Evolutionary conservation across 2,888 invertebrate genomes (phyloP), one percentile per base, ranked within the genome.

Genomic region (Drosophila imparisetae): DNA sequence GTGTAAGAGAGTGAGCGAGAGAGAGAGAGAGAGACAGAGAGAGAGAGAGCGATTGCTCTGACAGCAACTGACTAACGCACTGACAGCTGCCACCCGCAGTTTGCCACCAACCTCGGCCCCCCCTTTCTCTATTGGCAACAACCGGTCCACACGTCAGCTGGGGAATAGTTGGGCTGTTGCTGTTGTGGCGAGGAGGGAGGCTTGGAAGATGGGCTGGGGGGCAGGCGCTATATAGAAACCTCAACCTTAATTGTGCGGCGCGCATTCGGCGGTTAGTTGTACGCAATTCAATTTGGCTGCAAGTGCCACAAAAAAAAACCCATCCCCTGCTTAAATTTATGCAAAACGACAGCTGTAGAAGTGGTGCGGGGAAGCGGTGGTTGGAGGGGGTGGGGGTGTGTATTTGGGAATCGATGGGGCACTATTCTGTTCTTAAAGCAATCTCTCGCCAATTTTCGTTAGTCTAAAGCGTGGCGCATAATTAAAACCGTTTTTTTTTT

Each of bases 221-320:
- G 38, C 61, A 24, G 36, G 53, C 61, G 66, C 36, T 53, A 45
- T 54, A 64, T 66, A 38, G 70, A 58, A 87, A 87, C 89, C 86
- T 89, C 86, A 87, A 80, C 83, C 87, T 87, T 87, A 87, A 87
- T 87, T 89, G 86, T 87, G 86, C 83, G 89, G 86, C 89, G 85
- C 87, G 81, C 80, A 83, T 87, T 89, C 85, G 78, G 89, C 86
- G 86, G 86, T 87, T 87, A 87, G 87, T 89, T 83, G 60, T 76
- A 78, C 87, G 85, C 89, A 87, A 87, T 87, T 87, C 89, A 89
- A 87, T 87, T 87, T 89, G 81, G 72, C 75, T 83, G 85, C 75
- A 82, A 86, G 85, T 83, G 83, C 77, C 66, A 50, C 34, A 42
- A 40, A 34, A 61, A 8, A 34, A 6, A n/a, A 32, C 55, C 11